Base-by-base conservation (phyloP, 2,797 vertebrate species). In the Falco concolor region DNA sequence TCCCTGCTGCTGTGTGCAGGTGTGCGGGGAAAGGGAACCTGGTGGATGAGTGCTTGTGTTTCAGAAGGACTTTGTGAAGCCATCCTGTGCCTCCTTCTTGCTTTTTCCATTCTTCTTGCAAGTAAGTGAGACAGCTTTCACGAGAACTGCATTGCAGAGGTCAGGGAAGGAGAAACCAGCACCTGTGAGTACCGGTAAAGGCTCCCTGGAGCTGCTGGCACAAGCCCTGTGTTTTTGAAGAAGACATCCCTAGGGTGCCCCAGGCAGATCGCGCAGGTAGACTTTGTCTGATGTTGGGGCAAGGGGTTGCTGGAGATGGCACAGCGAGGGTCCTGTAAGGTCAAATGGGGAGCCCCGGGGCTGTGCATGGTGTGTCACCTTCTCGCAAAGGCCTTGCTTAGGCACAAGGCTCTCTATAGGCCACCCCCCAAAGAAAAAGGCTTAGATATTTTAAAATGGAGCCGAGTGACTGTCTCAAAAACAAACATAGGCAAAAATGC, bases 191-290 rank as follows among this genome's bases (percentile, higher is more conserved):
- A 21, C 67, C 27, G 19, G 14, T 34, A 22, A 22, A 60, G 34
- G n/a, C 22, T 77, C 19, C 27, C 22, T 63, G 54, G 34, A 65
- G 40, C 34, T 47, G 28, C 64, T 86, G 65, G 13, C 25, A 23
- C 0, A 3, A 53, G 34, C 42, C 34, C 18, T 0, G 0, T 44
- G 19, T 49, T 59, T 64, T 54, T 32, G 44, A 82, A 85, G 50
- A 24, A 27, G 21, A 10, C 21, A 7, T 50, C 28, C 52, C 34
- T 27, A 15, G 49, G 23, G 18, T 34, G 8, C 6, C n/a, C 5
- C 8, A 13, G 34, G 36, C 14, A 77, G 6, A 9, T 32, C 73
- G 25, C 64, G 38, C 20, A 8, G 30, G 45, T 77, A 23, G 60
- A 38, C n/a, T 88, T 50, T 36, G 44, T 32, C 36, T n/a, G 42